Conservation (phyloP, 2,888 invertebrate species). For the Clanis bilineata region DNA sequence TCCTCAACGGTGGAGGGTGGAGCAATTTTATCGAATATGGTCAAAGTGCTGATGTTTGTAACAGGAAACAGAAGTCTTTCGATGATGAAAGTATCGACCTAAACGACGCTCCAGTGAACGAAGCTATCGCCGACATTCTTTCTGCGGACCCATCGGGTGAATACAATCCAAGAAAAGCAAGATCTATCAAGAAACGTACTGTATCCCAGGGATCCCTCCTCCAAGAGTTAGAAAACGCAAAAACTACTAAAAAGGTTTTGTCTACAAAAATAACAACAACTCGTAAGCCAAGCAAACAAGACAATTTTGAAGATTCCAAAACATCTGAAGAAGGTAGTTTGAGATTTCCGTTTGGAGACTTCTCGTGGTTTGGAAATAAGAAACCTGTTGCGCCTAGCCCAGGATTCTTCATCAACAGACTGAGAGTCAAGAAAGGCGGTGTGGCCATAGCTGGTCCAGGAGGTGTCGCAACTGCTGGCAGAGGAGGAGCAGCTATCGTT, state of each 20-base stretch:
- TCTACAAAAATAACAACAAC: slow-evolving; percentile 41
- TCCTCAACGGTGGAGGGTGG: slow-evolving; percentile 75
- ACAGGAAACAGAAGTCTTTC: slow-evolving; percentile 56
- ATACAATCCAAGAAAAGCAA: slow-evolving; percentile 42
- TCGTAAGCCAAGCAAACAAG: slow-evolving; percentile 48
- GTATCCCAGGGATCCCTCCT: slow-evolving; percentile 38
- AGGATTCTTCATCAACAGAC: slow-evolving; percentile 86
- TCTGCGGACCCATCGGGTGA: not conserved
- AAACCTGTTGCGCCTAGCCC: slow-evolving; percentile 71
- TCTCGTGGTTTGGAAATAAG: slow-evolving; percentile 29
- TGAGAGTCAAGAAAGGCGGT: slow-evolving; percentile 88
- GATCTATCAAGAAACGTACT: slow-evolving; percentile 61
- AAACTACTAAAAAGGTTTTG: slow-evolving; percentile 52
- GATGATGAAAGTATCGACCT: slow-evolving; percentile 22
- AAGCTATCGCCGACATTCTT: not conserved
- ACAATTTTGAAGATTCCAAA: slow-evolving; percentile 38
- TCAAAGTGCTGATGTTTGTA: slow-evolving; percentile 79
- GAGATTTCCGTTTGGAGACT: slow-evolving; percentile 32
- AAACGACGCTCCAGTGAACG: slow-evolving; percentile 16
- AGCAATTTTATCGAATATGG: slow-evolving; percentile 83
- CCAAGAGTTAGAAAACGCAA: slow-evolving; percentile 44
- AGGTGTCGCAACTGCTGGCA: slow-evolving; percentile 90
- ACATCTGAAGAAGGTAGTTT: slow-evolving; percentile 35
- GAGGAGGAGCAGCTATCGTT: slow-evolving; percentile 90
- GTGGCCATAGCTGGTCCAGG: slow-evolving; percentile 92